phyloP scores from a whole-genome alignment of 2,888 invertebrate genomes.

The Hylaea fasciaria region DNA sequence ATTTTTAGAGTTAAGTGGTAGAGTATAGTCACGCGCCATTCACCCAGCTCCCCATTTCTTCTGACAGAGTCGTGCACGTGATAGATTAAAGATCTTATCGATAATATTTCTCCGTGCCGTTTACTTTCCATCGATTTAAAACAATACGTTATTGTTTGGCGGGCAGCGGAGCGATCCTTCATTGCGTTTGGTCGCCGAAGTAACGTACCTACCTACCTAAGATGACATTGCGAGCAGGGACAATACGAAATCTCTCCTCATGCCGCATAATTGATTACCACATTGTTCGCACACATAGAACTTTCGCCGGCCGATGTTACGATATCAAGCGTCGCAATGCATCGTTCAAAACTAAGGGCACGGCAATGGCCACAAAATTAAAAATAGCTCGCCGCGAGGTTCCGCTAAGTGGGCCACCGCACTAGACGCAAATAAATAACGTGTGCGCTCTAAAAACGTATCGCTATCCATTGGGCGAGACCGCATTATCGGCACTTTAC shows the following conservation, averaged over 20 bases:
- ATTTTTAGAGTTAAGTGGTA: slow-evolving; percentile 29
- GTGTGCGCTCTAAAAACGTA: slow-evolving; percentile 55
- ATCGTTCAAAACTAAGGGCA: slow-evolving; percentile 57
- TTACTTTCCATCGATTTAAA: slow-evolving; percentile 63
- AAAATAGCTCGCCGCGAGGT: slow-evolving; percentile 70
- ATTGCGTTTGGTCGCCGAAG: slow-evolving; percentile 36
- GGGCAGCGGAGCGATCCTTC: slow-evolving; percentile 49
- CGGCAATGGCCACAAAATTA: slow-evolving; percentile 70
- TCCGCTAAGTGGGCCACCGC: slow-evolving; percentile 71
- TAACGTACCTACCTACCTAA: slow-evolving; percentile 9
- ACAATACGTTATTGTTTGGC: slow-evolving; percentile 71
- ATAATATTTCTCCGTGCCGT: slow-evolving; percentile 57
- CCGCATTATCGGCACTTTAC: slow-evolving; percentile 53
- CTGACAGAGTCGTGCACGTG: slow-evolving; percentile 48
- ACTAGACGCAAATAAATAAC: slow-evolving; percentile 65
- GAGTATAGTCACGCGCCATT: slow-evolving; percentile 41
- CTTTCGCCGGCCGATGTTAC: slow-evolving; percentile 46
- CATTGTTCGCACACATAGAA: slow-evolving; percentile 49
- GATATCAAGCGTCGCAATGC: slow-evolving; percentile 41
- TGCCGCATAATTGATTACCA: slow-evolving; percentile 50
- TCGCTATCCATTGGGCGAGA: slow-evolving; percentile 54
- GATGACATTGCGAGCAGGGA: slow-evolving; percentile 35
- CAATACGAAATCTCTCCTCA: slow-evolving; percentile 52
- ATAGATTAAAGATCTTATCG: slow-evolving; percentile 68
- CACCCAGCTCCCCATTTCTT: slow-evolving; percentile 33